phyloP scores from a whole-genome alignment of 1,140 invertebrate genomes.

The Penaeus indicus region DNA sequence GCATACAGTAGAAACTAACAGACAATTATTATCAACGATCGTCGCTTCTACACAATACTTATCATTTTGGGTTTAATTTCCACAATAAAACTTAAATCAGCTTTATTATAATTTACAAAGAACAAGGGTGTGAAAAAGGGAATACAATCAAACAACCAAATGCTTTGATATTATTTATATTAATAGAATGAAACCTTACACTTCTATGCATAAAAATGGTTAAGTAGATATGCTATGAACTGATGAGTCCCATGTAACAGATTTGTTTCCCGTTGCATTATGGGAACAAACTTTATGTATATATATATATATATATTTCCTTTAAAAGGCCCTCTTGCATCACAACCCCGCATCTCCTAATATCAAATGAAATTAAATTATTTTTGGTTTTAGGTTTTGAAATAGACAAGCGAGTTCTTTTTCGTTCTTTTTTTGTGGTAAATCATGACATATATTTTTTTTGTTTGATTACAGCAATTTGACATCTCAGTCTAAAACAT shows the following conservation, averaged over 20 bases:
- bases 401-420: not conserved
- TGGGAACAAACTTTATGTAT: not conserved
- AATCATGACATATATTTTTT: not conserved
- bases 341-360: not conserved
- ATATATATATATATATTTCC: constrained; percentile 9
- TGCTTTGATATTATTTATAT: constrained; percentile 55
- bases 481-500: not conserved
- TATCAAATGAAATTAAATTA: not conserved
- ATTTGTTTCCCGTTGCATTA: constrained; percentile 3
- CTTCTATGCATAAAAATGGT: constrained; percentile 61
- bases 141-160: not conserved
- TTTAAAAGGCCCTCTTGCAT: not conserved
- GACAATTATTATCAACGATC: no score
- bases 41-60: no score
- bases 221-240: constrained; percentile 59
- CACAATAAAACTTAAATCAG: no score
- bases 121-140: not conserved
- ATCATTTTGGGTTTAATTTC: no score
- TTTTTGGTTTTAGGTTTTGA: constrained; percentile 16
- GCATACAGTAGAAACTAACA: no score
- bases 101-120: no score
- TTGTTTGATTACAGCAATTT: not conserved
- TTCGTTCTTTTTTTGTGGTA: not conserved
- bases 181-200: constrained; percentile 61
- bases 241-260: constrained; percentile 48